Conservation (phyloP, 2,888 invertebrate species). For the Callyntrura guangdongensis region DNA sequence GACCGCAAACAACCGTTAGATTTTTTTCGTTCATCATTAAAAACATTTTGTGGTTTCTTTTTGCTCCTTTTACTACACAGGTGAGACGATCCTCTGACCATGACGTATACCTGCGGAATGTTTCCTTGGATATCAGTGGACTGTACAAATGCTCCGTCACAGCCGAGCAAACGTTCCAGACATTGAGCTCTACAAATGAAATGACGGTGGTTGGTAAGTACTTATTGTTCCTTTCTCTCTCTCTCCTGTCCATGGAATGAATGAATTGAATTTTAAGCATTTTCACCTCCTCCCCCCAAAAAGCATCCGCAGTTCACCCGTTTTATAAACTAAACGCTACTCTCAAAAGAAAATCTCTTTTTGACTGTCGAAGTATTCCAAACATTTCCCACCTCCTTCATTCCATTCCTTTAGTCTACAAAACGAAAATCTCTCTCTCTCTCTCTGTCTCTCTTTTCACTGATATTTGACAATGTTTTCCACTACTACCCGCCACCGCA, state of each 20-base stretch:
- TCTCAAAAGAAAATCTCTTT: no score
- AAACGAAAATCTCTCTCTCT: no score
- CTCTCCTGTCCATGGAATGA: background rate
- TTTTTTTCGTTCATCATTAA: no score
- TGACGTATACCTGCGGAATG: slow-evolving; percentile 80
- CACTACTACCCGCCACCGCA: background rate
- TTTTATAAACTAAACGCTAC: no score
- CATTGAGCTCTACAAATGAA: slow-evolving; percentile 68
- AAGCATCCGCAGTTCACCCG: no score
- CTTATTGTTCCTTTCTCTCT: background rate
- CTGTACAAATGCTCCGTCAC: slow-evolving; percentile 82
- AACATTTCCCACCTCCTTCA: no score
- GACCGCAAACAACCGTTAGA: no score
- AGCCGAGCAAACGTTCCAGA: slow-evolving; percentile 81
- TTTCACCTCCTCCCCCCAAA: no score
- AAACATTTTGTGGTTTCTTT: no score
- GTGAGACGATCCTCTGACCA: slow-evolving; percentile 78
- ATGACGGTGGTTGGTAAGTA: slow-evolving; percentile 82
- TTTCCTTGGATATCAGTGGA: slow-evolving; percentile 79
- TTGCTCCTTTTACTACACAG: no score
- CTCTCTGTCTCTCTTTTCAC: background rate
- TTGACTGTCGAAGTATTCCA: no score
- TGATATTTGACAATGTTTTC: background rate
- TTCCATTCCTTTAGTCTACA: no score
- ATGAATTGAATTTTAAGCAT: background rate